Evolutionary conservation across 2,888 invertebrate species (phyloP), one percentile per base, ranked within the genome.

Genomic region (Exocentrus adspersus): DNA sequence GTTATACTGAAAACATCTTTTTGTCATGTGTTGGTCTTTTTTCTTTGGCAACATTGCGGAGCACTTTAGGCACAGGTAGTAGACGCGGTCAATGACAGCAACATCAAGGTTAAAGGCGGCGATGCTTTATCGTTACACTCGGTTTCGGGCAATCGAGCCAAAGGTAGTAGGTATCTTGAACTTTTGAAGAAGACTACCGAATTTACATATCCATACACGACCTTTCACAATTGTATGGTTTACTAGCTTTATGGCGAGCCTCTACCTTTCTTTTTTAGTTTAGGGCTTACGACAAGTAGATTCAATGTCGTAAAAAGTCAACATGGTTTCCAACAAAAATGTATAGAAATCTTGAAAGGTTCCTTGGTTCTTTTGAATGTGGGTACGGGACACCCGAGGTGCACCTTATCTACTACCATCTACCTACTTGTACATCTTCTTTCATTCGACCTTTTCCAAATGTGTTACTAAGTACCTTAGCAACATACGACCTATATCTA

Each of bases 11-110:
- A 2, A 9, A 12, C 12, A 37, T 12, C 14, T 37, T 48, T 14
- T 48, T 28, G 7, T 46, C 28, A 28, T 43, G n/a, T 28, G 14
- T 19, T 51, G 17, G 10, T 51, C 32, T 5, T 32, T 54, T 54
- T 54, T 19, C 54, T 43, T 24, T 17, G 54, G 54, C 54, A 54
- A 54, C 54, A 43, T 28, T 43, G 54, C 43, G 43, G 42, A 28
- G 54, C 43, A 30, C 43, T 54, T 54, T 54, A 43, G 54, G 17
- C 54, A 54, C 43, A 54, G 43, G 54, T 54, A 42, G 24, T 30
- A 43, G 54, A 28, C 7, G 43, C 61, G 67, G 64, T 67, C 67
- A 67, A 67, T 67, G 67, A 64, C 64, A 64, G 67, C 58, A 46
- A 45, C 64, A 62, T 67, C 67, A 67, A 67, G 67, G 67, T 67